These are phyloP conservation scores for Oreotragus oreotragus DNA, from an alignment of 2,113 vertebrate genomes.

Conservation along the genomic window DNA sequence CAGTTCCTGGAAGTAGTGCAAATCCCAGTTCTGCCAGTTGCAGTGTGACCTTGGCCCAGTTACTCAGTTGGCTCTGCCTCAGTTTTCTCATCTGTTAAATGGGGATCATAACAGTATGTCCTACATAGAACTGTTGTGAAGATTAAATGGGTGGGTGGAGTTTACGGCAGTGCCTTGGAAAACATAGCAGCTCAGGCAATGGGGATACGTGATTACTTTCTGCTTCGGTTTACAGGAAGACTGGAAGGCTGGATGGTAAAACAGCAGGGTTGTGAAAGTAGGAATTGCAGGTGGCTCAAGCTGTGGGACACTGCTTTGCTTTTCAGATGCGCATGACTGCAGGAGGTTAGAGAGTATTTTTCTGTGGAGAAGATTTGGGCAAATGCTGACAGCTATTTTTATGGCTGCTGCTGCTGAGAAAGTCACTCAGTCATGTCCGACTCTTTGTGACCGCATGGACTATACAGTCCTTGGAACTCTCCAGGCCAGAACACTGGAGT, in stretches of 20 bases:
- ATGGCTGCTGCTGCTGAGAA: neutral
- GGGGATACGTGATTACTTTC: neutral
- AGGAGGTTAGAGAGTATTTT: neutral
- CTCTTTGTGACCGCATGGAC: neutral
- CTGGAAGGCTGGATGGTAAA: neutral
- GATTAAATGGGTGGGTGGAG: neutral
- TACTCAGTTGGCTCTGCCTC: neutral
- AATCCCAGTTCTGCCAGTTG: too few species aligned
- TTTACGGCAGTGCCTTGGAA: neutral
- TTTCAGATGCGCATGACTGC: neutral
- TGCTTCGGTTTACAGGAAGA: neutral
- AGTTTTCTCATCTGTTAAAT: neutral
- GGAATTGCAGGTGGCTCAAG: neutral
- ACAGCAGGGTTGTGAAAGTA: fast-evolving
- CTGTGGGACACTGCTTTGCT: neutral
- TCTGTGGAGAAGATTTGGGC: neutral
- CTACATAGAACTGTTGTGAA: neutral
- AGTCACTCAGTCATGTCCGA: neutral
- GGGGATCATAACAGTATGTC: neutral
- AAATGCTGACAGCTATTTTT: neutral
- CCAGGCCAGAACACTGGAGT: neutral
- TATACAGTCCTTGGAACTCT: neutral
- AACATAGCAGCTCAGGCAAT: fast-evolving
- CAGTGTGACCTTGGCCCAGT: neutral
- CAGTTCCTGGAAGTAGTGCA: neutral